Base-by-base conservation (phyloP, 2,888 invertebrate genomes). In the Athrips mouffetella region DNA sequence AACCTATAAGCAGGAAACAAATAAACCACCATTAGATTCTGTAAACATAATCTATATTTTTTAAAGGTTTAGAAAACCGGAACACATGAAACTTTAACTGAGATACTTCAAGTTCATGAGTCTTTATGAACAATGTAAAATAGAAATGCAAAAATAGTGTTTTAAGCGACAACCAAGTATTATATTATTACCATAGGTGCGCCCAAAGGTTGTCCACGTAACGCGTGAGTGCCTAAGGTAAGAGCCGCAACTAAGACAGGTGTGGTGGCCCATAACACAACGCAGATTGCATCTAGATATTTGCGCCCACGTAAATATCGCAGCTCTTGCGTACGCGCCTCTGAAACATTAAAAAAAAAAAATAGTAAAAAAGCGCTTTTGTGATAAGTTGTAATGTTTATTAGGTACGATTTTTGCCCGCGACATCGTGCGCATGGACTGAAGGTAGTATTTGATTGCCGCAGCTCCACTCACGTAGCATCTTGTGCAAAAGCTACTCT, bases 231-330 rank as follows among this genome's bases (percentile, higher is more conserved):
- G 10, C 92, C 91, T 65, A 97, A 94, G 0, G 96, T 97, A 7
- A 96, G 84, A 50, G 96, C 91, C 1, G 96, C 94, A 64, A 97
- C 96, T 15, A 97, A 74, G 20, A 98, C 96, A 0, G 99, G 99
- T 5, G 98, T 98, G 0, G 97, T 97, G 0, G 99, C 99, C 99
- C 99, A 99, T 77, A 99, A 94, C 76, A 97, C 99, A 10, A 99
- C 99, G 81, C 99, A 99, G 52, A 98, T 83, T 0, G 99, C 99
- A 86, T 99, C 99, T 58, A 99, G 81, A 80, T 98, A 99, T 88
- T 99, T 99, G 52, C 98, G 91, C 6, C 94, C 93, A 58, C 93
- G 93, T 50, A 98, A 80, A 73, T 93, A 94, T 49, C 91, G 91
- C 44, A 98, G 73, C 85, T 98, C 98, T 35, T 88, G 84, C 15